phyloP scores from a whole-genome alignment of 1,140 invertebrate genomes.

The Drosophila paulistorum region DNA sequence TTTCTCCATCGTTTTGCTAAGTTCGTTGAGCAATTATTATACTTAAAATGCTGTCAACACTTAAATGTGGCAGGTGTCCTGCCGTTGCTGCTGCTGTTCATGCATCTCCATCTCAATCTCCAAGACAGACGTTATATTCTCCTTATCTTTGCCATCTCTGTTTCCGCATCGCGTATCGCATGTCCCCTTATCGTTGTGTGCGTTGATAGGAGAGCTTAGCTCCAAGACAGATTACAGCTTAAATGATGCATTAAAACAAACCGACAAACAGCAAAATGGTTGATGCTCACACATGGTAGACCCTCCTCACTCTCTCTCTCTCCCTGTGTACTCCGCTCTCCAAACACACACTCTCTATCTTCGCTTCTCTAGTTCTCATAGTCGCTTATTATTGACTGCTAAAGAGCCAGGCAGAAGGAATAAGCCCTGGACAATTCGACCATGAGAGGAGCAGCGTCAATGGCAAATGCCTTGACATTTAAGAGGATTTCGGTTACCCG shows the following conservation, averaged over 20 bases:
- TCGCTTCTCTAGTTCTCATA: neutral
- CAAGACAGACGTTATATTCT: neutral
- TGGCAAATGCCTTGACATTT: conserved; percentile 55
- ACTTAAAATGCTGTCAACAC: conserved; percentile 25
- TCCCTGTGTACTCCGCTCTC: conserved; percentile 2
- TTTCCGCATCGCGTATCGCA: conserved; percentile 18
- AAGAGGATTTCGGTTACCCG: conserved; percentile 44
- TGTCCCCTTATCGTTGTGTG: conserved; percentile 29
- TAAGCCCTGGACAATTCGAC: conserved; percentile 41
- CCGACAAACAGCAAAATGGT: conserved; percentile 25
- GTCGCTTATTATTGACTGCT: conserved; percentile 58
- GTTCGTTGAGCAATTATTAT: conserved; percentile 27
- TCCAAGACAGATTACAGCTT: conserved; percentile 61
- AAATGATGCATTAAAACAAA: conserved; percentile 65
- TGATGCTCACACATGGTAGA: conserved; percentile 11
- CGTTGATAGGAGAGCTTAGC: conserved; percentile 58
- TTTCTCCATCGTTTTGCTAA: neutral
- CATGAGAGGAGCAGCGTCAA: conserved; percentile 25
- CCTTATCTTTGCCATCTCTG: neutral
- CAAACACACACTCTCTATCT: conserved; percentile 4
- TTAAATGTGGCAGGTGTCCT: conserved; percentile 32
- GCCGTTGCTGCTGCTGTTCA: neutral
- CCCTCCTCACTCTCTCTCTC: conserved; percentile 3
- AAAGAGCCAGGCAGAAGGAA: conserved; percentile 42
- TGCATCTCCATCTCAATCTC: neutral